Conservation (phyloP, 2,888 invertebrate species). For the Odontomyia ornata region DNA sequence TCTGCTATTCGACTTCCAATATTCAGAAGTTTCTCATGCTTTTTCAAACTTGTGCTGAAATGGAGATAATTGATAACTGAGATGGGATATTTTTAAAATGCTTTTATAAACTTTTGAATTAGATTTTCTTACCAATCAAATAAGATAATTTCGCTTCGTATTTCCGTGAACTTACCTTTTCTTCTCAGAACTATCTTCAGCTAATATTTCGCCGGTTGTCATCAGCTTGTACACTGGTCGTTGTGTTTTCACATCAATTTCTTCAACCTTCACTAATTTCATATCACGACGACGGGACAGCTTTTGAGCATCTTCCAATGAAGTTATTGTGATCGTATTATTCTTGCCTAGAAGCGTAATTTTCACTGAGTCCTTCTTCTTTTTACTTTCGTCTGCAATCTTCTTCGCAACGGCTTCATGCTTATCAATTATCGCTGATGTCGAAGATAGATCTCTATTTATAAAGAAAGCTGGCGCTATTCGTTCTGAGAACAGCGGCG, state of each 20-base stretch:
- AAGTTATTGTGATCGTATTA: conserved; percentile 68
- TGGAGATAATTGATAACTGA: not conserved
- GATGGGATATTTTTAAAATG: not conserved
- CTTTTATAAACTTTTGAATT: too few relatives aligned
- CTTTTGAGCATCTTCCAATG: conserved; percentile 75
- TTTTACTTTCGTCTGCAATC: conserved; percentile 22
- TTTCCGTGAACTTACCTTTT: not conserved
- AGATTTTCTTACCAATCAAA: too few relatives aligned
- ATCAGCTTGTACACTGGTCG: conserved; percentile 76
- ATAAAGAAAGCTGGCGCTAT: not conserved
- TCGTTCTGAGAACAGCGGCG: not conserved
- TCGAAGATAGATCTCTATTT: not conserved
- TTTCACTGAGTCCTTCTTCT: conserved; percentile 58
- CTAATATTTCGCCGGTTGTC: conserved; percentile 72
- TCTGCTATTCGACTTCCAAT: conserved; percentile 71
- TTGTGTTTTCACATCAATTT: conserved; percentile 73
- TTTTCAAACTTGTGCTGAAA: conserved; percentile 60
- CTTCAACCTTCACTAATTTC: conserved; percentile 74
- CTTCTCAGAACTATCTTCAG: conserved; percentile 65
- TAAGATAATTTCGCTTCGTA: too few relatives aligned
- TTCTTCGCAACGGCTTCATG: conserved; percentile 1
- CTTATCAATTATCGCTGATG: not conserved
- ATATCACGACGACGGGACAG: conserved; percentile 74
- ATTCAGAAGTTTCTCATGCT: conserved; percentile 72
- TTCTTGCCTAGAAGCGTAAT: conserved; percentile 73